Evolutionary conservation across 2,888 invertebrate species (phyloP).

Genomic region (Branchellion lobata): DNA sequence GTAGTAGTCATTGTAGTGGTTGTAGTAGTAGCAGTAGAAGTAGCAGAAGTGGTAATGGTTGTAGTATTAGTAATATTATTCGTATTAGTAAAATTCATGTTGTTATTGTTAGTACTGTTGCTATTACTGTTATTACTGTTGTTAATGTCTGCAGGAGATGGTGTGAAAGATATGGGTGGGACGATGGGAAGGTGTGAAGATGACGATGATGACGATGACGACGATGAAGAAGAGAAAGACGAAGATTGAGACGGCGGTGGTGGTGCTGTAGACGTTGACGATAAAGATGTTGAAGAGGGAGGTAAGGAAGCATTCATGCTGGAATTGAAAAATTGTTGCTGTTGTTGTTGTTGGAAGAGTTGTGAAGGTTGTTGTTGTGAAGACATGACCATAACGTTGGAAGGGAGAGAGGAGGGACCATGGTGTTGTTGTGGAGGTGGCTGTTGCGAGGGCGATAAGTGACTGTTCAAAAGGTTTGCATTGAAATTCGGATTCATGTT

Average conservation of each 20-base stretch:
- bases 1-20: background rate
- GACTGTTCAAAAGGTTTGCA: slow-evolving; percentile 8
- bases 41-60: slow-evolving; percentile 5
- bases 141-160: slow-evolving; percentile 37
- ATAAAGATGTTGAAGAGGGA: slow-evolving; percentile 7
- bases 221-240: slow-evolving; percentile 6
- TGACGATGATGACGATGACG: background rate
- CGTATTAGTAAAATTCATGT: background rate
- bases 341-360: slow-evolving; percentile 9
- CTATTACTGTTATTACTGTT: slow-evolving; percentile 1
- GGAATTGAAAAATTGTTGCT: slow-evolving; percentile 2
- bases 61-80: background rate
- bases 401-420: background rate
- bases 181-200: slow-evolving; percentile 7
- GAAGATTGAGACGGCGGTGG: background rate
- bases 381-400: slow-evolving; percentile 13
- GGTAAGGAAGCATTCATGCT: background rate
- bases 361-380: background rate
- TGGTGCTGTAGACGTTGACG: slow-evolving; percentile 7
- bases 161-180: slow-evolving; percentile 37
- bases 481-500: background rate
- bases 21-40: slow-evolving; percentile 37
- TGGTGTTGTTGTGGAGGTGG: slow-evolving; percentile 2
- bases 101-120: background rate
- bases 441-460: background rate